Evolutionary conservation across 1,140 invertebrate genomes (phyloP).

Genomic region (Pseudomyrmex dendroicus): DNA sequence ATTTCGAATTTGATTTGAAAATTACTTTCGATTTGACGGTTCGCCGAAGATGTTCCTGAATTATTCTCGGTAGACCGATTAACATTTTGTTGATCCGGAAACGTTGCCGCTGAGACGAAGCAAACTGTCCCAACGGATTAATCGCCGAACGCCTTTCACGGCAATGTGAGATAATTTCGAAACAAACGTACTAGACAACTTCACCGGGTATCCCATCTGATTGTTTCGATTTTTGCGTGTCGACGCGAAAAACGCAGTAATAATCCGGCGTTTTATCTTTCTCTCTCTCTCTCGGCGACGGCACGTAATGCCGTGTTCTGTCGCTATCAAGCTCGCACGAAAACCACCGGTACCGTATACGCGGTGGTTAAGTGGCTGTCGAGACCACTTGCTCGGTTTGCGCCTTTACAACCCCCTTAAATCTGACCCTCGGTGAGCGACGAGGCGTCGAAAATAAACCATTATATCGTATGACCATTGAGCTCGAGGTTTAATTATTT

Average conservation of each 20-base stretch:
- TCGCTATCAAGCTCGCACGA: slow-evolving; percentile 32
- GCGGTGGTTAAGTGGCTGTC: slow-evolving; percentile 37
- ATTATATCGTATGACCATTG: background rate
- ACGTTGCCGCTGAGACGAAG: background rate
- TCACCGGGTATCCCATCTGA: background rate
- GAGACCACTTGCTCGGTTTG: slow-evolving; percentile 26
- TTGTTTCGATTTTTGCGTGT: background rate
- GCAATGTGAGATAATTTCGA: background rate
- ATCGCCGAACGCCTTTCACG: background rate
- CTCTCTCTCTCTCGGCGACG: background rate
- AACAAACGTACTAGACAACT: background rate
- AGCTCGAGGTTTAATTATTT: slow-evolving; percentile 19
- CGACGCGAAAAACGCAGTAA: background rate
- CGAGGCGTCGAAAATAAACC: background rate
- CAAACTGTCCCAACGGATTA: background rate
- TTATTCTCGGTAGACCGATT: background rate
- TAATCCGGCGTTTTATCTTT: slow-evolving; percentile 30
- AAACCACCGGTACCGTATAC: background rate
- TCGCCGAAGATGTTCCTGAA: background rate
- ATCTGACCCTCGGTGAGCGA: background rate
- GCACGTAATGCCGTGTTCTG: slow-evolving; percentile 36
- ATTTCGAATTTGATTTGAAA: background rate
- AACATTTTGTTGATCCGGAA: background rate
- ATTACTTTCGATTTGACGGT: background rate
- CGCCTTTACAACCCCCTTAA: background rate